Evolutionary conservation across 2,113 vertebrate species (phyloP).

Genomic region (Strix aluco): DNA sequence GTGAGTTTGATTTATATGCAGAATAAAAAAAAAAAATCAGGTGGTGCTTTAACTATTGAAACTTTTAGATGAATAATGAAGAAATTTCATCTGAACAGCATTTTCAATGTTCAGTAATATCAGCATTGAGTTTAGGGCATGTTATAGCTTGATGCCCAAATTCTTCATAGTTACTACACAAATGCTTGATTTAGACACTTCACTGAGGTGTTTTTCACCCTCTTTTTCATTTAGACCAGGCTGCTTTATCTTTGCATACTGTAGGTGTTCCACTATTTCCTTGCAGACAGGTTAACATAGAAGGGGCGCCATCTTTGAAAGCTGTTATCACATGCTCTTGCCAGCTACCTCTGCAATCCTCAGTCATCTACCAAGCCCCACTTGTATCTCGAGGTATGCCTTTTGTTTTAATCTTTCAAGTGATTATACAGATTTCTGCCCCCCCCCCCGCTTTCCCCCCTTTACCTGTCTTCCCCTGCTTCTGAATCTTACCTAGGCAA

Average conservation of each 20-base stretch:
- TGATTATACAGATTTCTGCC: neutral
- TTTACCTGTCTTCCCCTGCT: neutral
- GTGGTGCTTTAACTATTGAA: neutral
- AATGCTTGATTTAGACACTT: neutral
- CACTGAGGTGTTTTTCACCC: neutral
- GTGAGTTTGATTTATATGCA: neutral
- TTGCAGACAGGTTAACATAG: conserved; percentile 82
- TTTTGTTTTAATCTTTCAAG: neutral
- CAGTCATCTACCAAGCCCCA: conserved; percentile 72
- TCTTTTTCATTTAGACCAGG: conserved; percentile 61
- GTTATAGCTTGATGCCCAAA: neutral
- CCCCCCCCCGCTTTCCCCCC: no score
- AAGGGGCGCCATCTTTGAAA: conserved; percentile 70
- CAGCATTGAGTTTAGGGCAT: neutral
- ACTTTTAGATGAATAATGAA: neutral
- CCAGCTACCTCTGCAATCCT: conserved; percentile 61
- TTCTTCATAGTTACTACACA: neutral
- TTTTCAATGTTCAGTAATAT: neutral
- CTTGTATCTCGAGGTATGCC: conserved; percentile 76
- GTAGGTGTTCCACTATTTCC: conserved; percentile 76
- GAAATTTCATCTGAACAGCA: neutral
- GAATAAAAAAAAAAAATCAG: neutral
- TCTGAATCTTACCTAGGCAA: neutral
- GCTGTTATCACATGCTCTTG: conserved; percentile 71
- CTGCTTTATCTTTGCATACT: conserved; percentile 62